Conservation (phyloP, 2,797 vertebrate species). For the Rhabdophis nuchalis region DNA sequence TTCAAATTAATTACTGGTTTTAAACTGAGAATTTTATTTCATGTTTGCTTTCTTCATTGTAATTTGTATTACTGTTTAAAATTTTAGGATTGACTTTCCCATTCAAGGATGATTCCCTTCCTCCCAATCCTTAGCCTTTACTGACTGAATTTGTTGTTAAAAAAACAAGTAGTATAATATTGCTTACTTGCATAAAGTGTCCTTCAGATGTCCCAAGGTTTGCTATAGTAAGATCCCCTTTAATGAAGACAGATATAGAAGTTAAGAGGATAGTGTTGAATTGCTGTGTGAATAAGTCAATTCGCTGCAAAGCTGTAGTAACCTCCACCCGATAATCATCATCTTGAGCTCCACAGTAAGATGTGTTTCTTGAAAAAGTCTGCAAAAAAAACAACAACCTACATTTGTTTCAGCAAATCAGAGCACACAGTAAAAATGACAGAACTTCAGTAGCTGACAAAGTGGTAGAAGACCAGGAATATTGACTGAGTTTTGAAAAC, state of each 20-base stretch:
- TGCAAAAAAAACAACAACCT: constrained; percentile 68
- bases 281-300: constrained; percentile 89
- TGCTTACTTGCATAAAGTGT: constrained; percentile 88
- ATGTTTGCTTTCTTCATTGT: background rate
- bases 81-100: constrained; percentile 10
- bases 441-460: background rate
- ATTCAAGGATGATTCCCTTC: background rate
- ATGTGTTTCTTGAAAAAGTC: constrained; percentile 83
- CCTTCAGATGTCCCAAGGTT: constrained; percentile 89
- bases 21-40: background rate
- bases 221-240: constrained; percentile 83
- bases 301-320: constrained; percentile 82
- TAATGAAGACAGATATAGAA: constrained; percentile 83
- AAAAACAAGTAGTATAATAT: background rate
- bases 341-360: constrained; percentile 82
- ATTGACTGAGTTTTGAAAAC: background rate
- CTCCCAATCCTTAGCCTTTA: background rate
- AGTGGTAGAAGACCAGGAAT: constrained; percentile 5
- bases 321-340: constrained; percentile 89
- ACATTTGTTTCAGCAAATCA: constrained; percentile 41
- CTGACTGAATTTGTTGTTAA: background rate
- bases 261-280: constrained; percentile 86
- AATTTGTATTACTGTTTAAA: background rate
- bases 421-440: background rate
- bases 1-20: background rate